Base-by-base conservation (phyloP, 2,113 vertebrate species). In the Todiramphus chloris region DNA sequence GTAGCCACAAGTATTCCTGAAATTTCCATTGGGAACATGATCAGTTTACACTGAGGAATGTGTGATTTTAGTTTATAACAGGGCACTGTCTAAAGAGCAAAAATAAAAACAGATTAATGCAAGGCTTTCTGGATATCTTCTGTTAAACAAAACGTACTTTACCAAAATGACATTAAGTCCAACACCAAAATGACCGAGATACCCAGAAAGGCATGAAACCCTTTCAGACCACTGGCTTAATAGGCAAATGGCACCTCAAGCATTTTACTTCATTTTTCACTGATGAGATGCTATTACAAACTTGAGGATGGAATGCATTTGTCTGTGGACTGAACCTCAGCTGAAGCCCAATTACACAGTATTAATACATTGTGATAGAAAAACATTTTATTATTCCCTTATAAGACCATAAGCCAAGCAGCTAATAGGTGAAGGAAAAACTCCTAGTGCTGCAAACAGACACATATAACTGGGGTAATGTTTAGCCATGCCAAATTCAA, bases 1-100 rank as follows among this genome's bases (percentile, higher is more conserved):
- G 94, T 9, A 92, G 95, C 95, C 95, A 95, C 94, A 96, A 97
- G 86, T 96, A 95, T 97, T 96, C 88, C 89, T 95, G 83, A 97
- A 93, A 96, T 96, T 94, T 93, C 93, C 95, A 95, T 76, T 79
- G 94, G 95, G 94, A 97, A 90, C 86, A 75, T 1, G 85, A 97
- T 92, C 67, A 5, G 83, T 79, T 95, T 95, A 83, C 86, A 31
- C 78, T 92, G 58, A 94, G 93, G 92, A 97, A 97, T 94, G 95
- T 81, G 89, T 81, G 91, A 95, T 80, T 92, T 93, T 35, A 73
- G 72, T 92, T 92, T 92, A 37, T 50, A 94, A 24, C 82, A 89
- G 67, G 56, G 75, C 56, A 90, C 78, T 75, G 90, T 81, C 81
- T 43, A 33, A 87, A 78, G 76, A 89, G 50, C 58, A 92, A 90